Conservation (phyloP, 1,140 invertebrate genomes). For the Oscheius sp. region DNA sequence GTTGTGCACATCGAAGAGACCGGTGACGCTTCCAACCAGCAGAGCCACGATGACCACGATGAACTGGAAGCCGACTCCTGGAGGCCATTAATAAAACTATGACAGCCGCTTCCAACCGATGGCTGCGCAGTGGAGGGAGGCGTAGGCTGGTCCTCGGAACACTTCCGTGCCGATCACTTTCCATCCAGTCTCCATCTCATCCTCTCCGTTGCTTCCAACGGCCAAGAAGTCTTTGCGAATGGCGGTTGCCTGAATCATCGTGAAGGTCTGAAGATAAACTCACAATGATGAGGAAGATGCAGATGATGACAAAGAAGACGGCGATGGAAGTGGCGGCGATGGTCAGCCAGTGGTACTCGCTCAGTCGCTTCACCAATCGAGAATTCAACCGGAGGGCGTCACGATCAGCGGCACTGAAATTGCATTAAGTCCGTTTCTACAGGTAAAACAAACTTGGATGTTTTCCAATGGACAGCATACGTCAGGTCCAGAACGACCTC, state of each 20-base stretch:
- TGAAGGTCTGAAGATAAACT: constrained; percentile 13
- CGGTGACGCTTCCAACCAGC: not conserved
- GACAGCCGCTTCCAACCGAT: constrained; percentile 2
- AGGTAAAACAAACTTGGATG: not conserved
- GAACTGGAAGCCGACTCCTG: constrained; percentile 16
- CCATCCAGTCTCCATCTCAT: constrained; percentile 27
- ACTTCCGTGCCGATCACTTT: constrained; percentile 12
- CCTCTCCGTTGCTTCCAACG: not conserved
- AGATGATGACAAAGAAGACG: not conserved
- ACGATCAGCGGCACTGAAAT: not conserved
- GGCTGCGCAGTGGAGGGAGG: not conserved
- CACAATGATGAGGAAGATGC: not conserved
- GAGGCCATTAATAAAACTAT: not conserved
- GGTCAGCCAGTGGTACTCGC: not conserved
- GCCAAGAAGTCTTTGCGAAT: not conserved
- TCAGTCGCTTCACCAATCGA: not conserved
- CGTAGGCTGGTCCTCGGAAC: constrained; percentile 2
- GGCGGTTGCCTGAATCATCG: not conserved
- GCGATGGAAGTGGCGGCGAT: not conserved
- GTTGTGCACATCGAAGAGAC: constrained; percentile 13
- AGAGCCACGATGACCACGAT: not conserved
- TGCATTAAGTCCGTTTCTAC: not conserved
- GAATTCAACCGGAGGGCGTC: no score
- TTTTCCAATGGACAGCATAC: not conserved
- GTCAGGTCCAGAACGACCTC: not conserved